These are phyloP conservation scores for Cnemophilus loriae DNA, from an alignment of 2,113 vertebrate species.

Conservation along the genomic window DNA sequence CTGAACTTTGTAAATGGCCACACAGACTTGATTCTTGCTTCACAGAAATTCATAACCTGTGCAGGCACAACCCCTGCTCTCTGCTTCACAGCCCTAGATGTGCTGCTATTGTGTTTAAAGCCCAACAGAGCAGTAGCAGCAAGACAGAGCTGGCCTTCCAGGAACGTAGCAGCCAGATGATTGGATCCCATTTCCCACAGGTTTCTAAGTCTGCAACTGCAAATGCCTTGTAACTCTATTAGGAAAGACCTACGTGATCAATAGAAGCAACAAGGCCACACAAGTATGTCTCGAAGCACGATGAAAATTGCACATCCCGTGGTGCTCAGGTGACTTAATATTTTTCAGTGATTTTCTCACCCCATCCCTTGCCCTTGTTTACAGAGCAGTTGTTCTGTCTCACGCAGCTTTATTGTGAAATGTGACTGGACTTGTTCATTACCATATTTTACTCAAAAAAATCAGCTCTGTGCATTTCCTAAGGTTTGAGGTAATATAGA, in stretches of 20 bases:
- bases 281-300: slow-evolving; percentile 43
- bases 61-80: slow-evolving; percentile 38
- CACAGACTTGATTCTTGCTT: background rate
- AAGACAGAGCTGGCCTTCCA: slow-evolving; percentile 67
- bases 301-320: slow-evolving; percentile 54
- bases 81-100: background rate
- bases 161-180: slow-evolving; percentile 20
- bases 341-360: slow-evolving; percentile 55
- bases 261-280: slow-evolving; percentile 67
- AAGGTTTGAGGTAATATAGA: background rate
- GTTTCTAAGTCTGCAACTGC: slow-evolving; percentile 38
- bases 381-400: background rate
- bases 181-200: slow-evolving; percentile 58
- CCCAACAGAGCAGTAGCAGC: slow-evolving; percentile 63
- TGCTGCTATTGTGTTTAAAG: slow-evolving; percentile 56
- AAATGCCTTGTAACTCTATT: slow-evolving; percentile 75
- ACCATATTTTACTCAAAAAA: background rate
- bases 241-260: slow-evolving; percentile 70
- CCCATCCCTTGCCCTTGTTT: slow-evolving; percentile 13
- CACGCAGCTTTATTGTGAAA: background rate
- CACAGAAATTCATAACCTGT: background rate
- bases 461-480: background rate
- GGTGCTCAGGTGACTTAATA: slow-evolving; percentile 60
- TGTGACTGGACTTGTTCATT: background rate
- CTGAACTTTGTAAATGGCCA: background rate